Evolutionary conservation across 2,113 vertebrate species (phyloP), one percentile per base, ranked within the genome.

Genomic region (Bubo blakistoni): DNA sequence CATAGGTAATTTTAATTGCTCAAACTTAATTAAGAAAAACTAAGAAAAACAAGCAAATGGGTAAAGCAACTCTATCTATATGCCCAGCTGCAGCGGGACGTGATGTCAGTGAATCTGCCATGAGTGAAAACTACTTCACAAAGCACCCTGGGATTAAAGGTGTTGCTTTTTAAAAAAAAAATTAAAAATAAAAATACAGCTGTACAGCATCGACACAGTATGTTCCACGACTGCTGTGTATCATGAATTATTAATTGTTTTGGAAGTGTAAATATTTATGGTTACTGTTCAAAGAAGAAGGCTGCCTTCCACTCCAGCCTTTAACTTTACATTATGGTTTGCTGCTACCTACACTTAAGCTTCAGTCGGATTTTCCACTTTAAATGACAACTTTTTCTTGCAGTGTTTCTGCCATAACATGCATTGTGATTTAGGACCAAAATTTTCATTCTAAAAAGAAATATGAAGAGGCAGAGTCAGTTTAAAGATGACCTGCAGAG

Each of bases 131-230:
- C 11, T 2, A 3, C 22, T 34, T 25, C 70, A 52, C 25, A 73
- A 58, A 80, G 34, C 49, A 66, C 15, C n/a, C 42, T 14, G 55
- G 34, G 22, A 66, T 32, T 44, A 54, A 47, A 85, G 30, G 30
- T 61, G 29, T 30, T 40, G 44, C 40, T 51, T 95, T 57, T 47
- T n/a, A 4, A 8, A 40, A 67, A 73, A 66, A 47, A 59, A 54
- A 40, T 26, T 13, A 12, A 66, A 40, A 38, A 30, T 25, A n/a
- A 65, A 74, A 40, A n/a, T 16, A 59, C 46, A 44, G 26, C 36
- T 32, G 10, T 32, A 70, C 16, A 14, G 16, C 15, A 24, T 32
- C 0, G 0, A 34, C 7, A 25, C 13, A 34, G 10, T 13, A 18
- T 2, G 19, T 32, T 65, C 74, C n/a, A 18, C 10, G 65, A 16